These are phyloP conservation scores for Scolopax rusticola DNA, from an alignment of 2,797 vertebrate species.

Conservation along the genomic window DNA sequence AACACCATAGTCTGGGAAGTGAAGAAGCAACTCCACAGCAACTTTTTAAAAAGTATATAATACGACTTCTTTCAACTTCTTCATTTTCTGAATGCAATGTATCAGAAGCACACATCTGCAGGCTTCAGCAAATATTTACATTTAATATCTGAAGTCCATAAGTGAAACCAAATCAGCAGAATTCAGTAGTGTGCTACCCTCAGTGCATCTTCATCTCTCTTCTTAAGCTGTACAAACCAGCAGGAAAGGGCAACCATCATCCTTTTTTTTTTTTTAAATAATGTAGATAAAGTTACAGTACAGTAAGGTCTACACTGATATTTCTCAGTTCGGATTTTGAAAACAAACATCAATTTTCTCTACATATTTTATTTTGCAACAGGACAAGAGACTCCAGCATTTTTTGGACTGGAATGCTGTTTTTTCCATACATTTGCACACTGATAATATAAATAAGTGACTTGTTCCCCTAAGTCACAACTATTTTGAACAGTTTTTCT, in stretches of 20 bases:
- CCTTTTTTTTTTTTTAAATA: background rate
- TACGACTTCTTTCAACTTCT: background rate
- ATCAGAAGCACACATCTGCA: background rate
- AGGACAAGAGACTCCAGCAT: background rate
- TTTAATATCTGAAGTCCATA: slow-evolving; percentile 14
- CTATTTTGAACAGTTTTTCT: background rate
- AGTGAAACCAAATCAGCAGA: slow-evolving; percentile 41
- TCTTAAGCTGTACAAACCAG: background rate
- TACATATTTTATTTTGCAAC: background rate
- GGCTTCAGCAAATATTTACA: slow-evolving; percentile 52
- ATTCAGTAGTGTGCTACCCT: background rate
- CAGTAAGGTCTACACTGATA: background rate
- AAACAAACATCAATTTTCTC: background rate
- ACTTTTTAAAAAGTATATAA: background rate
- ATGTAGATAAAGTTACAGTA: background rate
- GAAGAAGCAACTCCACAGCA: background rate
- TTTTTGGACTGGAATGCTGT: rapidly evolving
- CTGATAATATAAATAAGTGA: background rate
- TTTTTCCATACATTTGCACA: background rate
- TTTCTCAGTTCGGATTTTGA: background rate
- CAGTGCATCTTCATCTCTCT: background rate
- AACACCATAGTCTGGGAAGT: background rate
- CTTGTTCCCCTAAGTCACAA: background rate
- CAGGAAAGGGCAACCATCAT: background rate
- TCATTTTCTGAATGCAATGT: background rate